Percentiles rank a stretch among this genome's conserved stretches.
Evolutionary conservation across 2,888 invertebrate genomes (phyloP).

Genomic region (Nomada goodeniana): DNA sequence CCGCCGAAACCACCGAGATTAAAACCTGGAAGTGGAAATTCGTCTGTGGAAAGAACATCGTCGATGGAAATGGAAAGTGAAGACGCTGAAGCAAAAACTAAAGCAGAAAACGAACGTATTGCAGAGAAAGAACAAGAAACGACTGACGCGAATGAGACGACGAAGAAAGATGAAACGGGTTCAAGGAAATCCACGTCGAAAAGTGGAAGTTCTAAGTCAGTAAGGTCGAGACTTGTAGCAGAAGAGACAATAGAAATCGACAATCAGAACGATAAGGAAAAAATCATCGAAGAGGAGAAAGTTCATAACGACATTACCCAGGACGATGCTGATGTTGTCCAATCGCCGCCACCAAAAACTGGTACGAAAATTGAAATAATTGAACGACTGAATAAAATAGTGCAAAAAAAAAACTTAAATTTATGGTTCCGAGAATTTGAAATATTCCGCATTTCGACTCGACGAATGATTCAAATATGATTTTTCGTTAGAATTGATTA

Average conservation of each 20-base stretch:
- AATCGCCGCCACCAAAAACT: slow-evolving; percentile 72
- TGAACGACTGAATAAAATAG: background rate
- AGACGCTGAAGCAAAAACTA: slow-evolving; percentile 10
- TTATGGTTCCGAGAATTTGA: no score
- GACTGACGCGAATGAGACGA: slow-evolving; percentile 2
- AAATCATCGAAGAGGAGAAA: slow-evolving; percentile 80
- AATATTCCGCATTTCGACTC: background rate
- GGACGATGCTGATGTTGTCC: slow-evolving; percentile 80
- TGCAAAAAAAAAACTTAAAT: no score
- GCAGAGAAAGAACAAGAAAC: slow-evolving; percentile 40
- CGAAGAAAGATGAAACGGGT: slow-evolving; percentile 8
- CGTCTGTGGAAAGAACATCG: slow-evolving; percentile 62
- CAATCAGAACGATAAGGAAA: slow-evolving; percentile 76
- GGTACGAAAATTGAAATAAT: slow-evolving; percentile 58
- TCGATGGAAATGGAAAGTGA: slow-evolving; percentile 60
- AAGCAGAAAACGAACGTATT: slow-evolving; percentile 19
- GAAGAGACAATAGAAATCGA: slow-evolving; percentile 70
- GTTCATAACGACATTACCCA: slow-evolving; percentile 80
- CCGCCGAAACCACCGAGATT: slow-evolving; percentile 83
- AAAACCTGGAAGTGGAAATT: slow-evolving; percentile 85
- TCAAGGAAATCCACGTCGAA: slow-evolving; percentile 65
- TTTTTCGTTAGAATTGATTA: no score
- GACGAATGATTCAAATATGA: background rate
- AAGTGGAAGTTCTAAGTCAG: slow-evolving; percentile 61
- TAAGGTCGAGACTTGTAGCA: slow-evolving; percentile 60